Base-by-base conservation (phyloP, 2,113 vertebrate genomes). In the Mugil cephalus region DNA sequence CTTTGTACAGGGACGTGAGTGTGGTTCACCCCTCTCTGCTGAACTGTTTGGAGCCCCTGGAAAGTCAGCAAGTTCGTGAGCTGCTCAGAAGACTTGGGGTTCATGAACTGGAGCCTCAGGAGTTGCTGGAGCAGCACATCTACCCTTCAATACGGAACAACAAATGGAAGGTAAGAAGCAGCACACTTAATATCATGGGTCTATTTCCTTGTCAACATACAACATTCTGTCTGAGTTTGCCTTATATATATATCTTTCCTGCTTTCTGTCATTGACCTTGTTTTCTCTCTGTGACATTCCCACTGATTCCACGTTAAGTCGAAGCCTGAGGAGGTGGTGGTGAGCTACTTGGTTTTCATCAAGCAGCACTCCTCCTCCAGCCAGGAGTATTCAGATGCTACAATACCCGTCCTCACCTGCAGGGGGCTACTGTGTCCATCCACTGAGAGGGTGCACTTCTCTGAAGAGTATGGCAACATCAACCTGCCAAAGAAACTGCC, bases 281-380 rank as follows among this genome's bases (percentile, higher is more conserved):
- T 30, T 34, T 38, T 43, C 10, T 6, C 7, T 15, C 36, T 6
- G 8, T n/a, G 4, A 7, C 0, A 10, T 30, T 53, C 5, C 8
- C 19, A 6, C 40, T 66, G 10, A 4, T 69, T 72, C 19, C 39
- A 5, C 9, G 40, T 11, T 11, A 69, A 95, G 94, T 85, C 76
- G 4, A 95, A 94, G 81, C 40, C 92, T 0, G 52, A 88, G 18
- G 17, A 77, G 1, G 89, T 93, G 71, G 87, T 91, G 13, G 88
- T 94, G 81, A 95, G 93, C 74, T 95, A 95, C 80, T 51, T 94
- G 77, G 86, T 93, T 66, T 95, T 94, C 83, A 93, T 95, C 82
- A 95, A 95, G 85, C 86, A 87, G 69, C 90, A 95, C 61, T 90
- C 90, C 8, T 35, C 82, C 18, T 86, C 58, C 60, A 83, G 67